Percentiles rank a stretch among this genome's conserved stretches.
Evolutionary conservation across 1,140 invertebrate genomes (phyloP).

Genomic region (Gryllus bimaculatus): DNA sequence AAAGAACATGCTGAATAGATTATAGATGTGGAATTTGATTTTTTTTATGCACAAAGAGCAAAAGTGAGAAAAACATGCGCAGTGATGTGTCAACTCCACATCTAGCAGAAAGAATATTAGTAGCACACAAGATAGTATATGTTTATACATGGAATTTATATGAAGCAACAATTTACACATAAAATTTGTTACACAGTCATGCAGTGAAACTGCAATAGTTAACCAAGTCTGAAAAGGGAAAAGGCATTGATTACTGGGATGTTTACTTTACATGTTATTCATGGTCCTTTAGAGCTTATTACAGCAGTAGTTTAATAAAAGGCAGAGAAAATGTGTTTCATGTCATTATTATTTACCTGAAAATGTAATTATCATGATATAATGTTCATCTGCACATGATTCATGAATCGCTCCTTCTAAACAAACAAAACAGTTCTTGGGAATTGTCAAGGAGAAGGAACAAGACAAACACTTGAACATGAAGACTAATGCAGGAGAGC

Average conservation of each 20-base stretch:
- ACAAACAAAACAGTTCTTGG: slow-evolving; percentile 1
- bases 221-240: background rate
- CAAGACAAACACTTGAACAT: slow-evolving; percentile 21
- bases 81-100: background rate
- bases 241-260: background rate
- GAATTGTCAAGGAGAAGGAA: slow-evolving; percentile 8
- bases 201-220: background rate
- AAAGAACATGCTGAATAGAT: background rate
- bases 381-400: slow-evolving; percentile 9
- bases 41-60: background rate
- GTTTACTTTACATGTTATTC: background rate
- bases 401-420: slow-evolving; percentile 1
- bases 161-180: background rate
- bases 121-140: background rate
- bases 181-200: background rate
- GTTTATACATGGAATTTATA: background rate
- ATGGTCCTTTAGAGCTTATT: slow-evolving; percentile 1
- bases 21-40: background rate
- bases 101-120: background rate
- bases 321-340: background rate
- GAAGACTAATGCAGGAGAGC: no score
- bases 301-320: background rate
- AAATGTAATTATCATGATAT: slow-evolving; percentile 19
- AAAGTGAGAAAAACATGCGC: background rate
- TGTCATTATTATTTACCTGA: slow-evolving; percentile 16